phyloP scores from a whole-genome alignment of 2,797 vertebrate species.

The Poecile montanus region DNA sequence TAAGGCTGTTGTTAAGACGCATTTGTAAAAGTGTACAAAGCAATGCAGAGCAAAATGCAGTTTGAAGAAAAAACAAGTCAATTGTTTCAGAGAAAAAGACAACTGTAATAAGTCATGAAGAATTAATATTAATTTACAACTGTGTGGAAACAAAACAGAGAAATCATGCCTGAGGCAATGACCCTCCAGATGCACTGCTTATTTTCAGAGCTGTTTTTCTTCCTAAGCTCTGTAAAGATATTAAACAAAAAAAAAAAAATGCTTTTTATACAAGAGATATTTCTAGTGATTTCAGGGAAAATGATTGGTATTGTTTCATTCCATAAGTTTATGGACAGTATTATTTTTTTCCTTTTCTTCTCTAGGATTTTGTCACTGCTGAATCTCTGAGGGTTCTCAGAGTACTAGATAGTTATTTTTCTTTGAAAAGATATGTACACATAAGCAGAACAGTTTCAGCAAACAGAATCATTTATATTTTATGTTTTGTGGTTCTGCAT shows the following conservation, averaged over 20 bases:
- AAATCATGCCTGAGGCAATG: background rate
- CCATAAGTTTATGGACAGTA: background rate
- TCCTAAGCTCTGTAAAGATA: background rate
- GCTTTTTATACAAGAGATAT: background rate
- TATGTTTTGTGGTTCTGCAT: background rate
- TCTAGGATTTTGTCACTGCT: background rate
- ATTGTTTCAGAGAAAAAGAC: conserved; percentile 2
- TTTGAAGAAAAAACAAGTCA: conserved; percentile 14
- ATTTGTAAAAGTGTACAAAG: conserved; percentile 1
- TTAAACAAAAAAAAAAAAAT: background rate
- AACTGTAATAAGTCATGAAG: background rate
- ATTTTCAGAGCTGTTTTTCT: background rate
- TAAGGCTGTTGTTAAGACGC: background rate
- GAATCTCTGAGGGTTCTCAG: background rate
- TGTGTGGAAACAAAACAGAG: background rate
- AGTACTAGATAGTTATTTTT: background rate
- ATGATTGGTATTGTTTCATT: background rate
- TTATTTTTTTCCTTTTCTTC: background rate
- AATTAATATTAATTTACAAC: conserved; percentile 47
- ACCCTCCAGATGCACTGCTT: background rate
- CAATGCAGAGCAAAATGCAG: background rate
- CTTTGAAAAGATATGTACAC: background rate
- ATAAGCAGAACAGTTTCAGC: background rate
- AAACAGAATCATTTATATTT: background rate
- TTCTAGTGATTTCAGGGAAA: background rate